Conservation (phyloP, 2,797 vertebrate species). For the Hipposideros larvatus region DNA sequence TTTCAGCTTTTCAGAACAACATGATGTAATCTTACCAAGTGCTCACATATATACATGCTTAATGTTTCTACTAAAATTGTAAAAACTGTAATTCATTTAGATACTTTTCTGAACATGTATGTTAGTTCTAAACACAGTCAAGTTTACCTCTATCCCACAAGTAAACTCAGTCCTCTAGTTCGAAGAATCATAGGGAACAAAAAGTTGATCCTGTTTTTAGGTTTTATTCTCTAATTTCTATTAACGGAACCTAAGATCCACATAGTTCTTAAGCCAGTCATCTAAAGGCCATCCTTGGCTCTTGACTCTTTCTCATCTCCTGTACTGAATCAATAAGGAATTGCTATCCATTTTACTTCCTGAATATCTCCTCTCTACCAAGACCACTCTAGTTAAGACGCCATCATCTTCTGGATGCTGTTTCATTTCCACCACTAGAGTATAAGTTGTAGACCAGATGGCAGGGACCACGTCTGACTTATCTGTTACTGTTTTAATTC, state of each 20-base stretch:
- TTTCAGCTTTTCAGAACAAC: background rate
- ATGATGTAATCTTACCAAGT: background rate
- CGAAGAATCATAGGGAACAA: background rate
- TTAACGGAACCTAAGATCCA: background rate
- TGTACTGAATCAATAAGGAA: background rate
- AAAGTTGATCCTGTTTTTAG: background rate
- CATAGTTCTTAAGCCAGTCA: background rate
- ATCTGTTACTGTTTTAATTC: background rate
- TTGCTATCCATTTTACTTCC: background rate
- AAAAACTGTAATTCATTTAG: background rate
- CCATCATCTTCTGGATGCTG: background rate
- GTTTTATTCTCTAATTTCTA: conserved; percentile 9
- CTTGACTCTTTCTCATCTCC: background rate
- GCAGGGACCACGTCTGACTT: background rate
- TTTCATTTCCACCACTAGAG: background rate
- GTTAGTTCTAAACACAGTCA: background rate
- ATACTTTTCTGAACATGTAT: background rate
- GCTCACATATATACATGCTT: background rate
- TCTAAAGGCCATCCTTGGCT: background rate
- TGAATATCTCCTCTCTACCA: background rate
- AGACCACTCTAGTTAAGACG: background rate
- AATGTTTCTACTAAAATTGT: background rate
- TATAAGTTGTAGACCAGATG: background rate
- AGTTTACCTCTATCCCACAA: background rate
- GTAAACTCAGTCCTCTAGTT: background rate